Evolutionary conservation across 2,888 invertebrate genomes (phyloP), one percentile per base, ranked within the genome.

Genomic region (Dicyrtomina minuta): DNA sequence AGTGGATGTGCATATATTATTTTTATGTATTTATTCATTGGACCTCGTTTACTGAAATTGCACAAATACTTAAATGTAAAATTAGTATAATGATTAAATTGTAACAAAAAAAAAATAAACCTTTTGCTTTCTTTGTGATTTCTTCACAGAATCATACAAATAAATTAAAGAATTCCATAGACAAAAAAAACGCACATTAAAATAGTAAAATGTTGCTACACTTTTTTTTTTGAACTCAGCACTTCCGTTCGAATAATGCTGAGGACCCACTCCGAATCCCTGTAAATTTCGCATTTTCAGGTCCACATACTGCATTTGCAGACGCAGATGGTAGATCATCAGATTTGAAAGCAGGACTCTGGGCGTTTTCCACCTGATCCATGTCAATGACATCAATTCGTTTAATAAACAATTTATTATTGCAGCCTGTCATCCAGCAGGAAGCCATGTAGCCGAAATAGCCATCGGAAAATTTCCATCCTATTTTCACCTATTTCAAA

Each of bases 391-490:
- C 68, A 20, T 75, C 72, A 12, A 77, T 64, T 22, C 68, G 22
- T 51, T 77, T 77, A 6, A 75, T 74, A 66, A 77, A 77, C 13
- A 77, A 49, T 39, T 77, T 77, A 27, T 66, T 70, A 60, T 77
- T 77, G 49, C 77, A 77, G 0, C 75, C 55, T 33, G 71, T 75
- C 12, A 71, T 64, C 77, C 77, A 77, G 39, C 77, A 77, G 15
- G 75, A 71, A 1, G 74, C 72, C 77, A 77, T 75, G n/a, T 75
- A 43, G 59, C 75, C 77, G 27, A 74, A 70, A 49, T 72, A 74
- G 20, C 74, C 74, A 66, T 75, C 73, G 44, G 74, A 72, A 67
- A 75, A 77, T 6, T 69, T 70, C 77, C 77, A 77, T 17, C 74
- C 74, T 13, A 77, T 24, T 43, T 66, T 67, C 10, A 74, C 67